These are phyloP conservation scores for Panthera uncia DNA, from an alignment of 2,113 vertebrate species.

Conservation along the genomic window DNA sequence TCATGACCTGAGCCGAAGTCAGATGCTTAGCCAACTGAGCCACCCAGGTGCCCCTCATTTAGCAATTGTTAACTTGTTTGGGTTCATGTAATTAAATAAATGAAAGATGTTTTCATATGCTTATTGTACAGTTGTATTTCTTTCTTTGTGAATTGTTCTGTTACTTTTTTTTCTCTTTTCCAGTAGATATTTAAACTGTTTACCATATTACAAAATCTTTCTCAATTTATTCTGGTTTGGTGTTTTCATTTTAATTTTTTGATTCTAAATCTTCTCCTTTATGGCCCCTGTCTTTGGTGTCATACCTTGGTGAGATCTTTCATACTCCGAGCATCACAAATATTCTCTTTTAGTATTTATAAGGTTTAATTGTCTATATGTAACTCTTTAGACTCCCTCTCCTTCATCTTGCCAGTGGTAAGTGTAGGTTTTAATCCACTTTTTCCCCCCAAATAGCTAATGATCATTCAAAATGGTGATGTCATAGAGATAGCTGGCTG, in stretches of 20 bases:
- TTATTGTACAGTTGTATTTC: background rate
- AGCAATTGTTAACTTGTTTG: background rate
- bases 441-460: background rate
- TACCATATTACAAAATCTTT: background rate
- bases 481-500: background rate
- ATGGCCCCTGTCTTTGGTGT: background rate
- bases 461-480: background rate
- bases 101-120: background rate
- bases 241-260: background rate
- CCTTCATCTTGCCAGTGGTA: background rate
- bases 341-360: slow-evolving; percentile 3
- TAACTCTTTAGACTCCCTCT: background rate
- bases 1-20: no score
- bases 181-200: background rate
- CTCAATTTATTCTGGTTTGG: background rate
- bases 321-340: background rate
- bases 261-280: background rate
- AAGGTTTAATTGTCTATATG: background rate
- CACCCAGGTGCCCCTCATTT: background rate
- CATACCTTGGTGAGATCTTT: background rate
- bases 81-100: background rate
- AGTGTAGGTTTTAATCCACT: background rate
- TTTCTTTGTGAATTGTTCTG: background rate
- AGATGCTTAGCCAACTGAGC: no score
- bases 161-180: background rate